Evolutionary conservation across 1,140 invertebrate species (phyloP).

Genomic region (Drosophila nikananu): DNA sequence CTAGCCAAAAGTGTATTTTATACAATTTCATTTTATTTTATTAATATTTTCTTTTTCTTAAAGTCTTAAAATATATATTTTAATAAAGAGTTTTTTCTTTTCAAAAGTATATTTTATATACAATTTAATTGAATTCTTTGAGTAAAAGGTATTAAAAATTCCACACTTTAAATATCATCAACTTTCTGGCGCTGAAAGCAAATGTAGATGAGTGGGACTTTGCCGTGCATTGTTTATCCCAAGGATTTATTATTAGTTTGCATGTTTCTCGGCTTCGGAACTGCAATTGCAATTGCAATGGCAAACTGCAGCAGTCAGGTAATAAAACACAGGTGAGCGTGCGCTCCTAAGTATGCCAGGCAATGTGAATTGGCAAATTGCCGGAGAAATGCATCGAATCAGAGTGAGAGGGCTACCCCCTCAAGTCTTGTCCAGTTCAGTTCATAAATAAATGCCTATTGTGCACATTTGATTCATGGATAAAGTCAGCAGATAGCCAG

Average conservation of each 20-base stretch:
- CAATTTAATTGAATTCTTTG: background rate
- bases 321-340: slow-evolving; percentile 31
- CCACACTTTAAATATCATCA: too few relatives aligned
- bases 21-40: too few relatives aligned
- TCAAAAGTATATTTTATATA: background rate
- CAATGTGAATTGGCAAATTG: slow-evolving; percentile 33
- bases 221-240: slow-evolving; percentile 46
- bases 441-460: slow-evolving; percentile 53
- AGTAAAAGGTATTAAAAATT: background rate
- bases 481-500: slow-evolving; percentile 21
- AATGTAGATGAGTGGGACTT: slow-evolving; percentile 7
- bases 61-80: too few relatives aligned
- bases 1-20: too few relatives aligned
- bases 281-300: slow-evolving; percentile 21
- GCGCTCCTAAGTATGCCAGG: slow-evolving; percentile 12
- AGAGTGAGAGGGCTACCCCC: background rate
- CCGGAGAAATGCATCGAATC: slow-evolving; percentile 9
- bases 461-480: slow-evolving; percentile 43
- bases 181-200: background rate
- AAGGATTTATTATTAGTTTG: slow-evolving; percentile 66
- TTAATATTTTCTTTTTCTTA: too few relatives aligned
- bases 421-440: slow-evolving; percentile 9
- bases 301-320: slow-evolving; percentile 40
- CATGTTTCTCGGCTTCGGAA: slow-evolving; percentile 40
- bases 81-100: background rate